Evolutionary conservation across 2,113 vertebrate genomes (phyloP), one percentile per base, ranked within the genome.

Genomic region (Gymnorhina tibicen): DNA sequence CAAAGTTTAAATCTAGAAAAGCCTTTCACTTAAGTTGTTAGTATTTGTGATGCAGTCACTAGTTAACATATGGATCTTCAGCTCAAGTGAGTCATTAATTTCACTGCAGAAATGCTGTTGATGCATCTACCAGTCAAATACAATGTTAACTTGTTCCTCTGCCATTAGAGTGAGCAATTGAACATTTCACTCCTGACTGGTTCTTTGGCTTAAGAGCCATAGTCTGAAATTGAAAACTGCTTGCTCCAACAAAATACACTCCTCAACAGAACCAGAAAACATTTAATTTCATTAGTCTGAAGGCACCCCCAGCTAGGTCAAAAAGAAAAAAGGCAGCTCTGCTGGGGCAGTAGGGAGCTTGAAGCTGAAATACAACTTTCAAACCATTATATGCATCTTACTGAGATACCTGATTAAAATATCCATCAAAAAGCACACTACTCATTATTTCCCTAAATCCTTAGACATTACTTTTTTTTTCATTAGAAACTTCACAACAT

Each of bases 41-140:
- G 91, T 73, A 87, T 91, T 91, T 92, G 92, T 86, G 81, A 76
- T 75, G 53, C 75, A 86, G 68, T 76, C 82, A 72, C 63, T 82
- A 87, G 85, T 89, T 94, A 96, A 95, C 95, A 91, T 94, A 97
- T 96, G 88, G 97, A 97, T 96, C 91, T 88, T 85, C 84, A 88
- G 91, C 82, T 93, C 85, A 96, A 96, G 89, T 85, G 52, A 97
- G 81, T 91, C 94, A 93, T 95, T 97, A 93, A 94, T 96, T 97
- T 95, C 81, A 83, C 94, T 77, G 55, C 74, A 94, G 88, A 96
- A 97, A 87, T 95, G 94, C 95, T 94, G 92, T 73, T 97, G 94
- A 96, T 94, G 94, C 83, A 94, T 91, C 93, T 94, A 88, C 84
- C 84, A 97, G 92, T 96, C 95, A 97, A 92, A 97, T 97, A 92